Base-by-base conservation (phyloP, 2,113 vertebrate species). In the Atherinomorus stipes region DNA sequence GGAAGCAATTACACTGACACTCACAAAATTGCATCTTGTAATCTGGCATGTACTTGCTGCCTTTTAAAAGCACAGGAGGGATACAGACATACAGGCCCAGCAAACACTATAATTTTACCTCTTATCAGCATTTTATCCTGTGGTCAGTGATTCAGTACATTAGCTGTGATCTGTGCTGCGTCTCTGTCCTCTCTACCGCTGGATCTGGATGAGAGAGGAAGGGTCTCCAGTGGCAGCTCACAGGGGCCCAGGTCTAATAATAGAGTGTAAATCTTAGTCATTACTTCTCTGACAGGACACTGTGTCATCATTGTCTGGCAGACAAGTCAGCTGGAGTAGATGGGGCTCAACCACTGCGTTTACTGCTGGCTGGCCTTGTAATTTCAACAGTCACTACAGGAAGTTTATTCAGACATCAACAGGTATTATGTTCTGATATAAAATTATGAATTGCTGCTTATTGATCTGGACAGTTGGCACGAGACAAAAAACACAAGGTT, bases 261-360 rank as follows among this genome's bases (percentile, higher is more conserved):
- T 88, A 91, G 91, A 91, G 89, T 85, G 87, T 88, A 90, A 89
- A 92, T 91, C 88, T 89, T 85, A 88, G 89, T 90, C 89, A 92
- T 92, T 91, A 91, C 86, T 85, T 72, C 83, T 85, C 85, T 90
- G 90, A 90, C 91, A 89, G 84, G 83, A 83, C 88, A 91, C 84
- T 90, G 89, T 91, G 90, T 91, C 91, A 91, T 91, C 89, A 83
- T 89, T 88, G 88, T 89, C 85, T 92, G 85, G 85, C 59, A 23
- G 69, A 61, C 69, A 88, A 78, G 80, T 88, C 81, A 69, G 80
- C 82, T 85, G 37, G 64, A 88, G 85, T 64, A 44, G 66, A 70
- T 81, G 82, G 83, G 68, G 82, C 86, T 85, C 64, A 74, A 90
- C 86, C 58, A 84, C 71, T 67, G 81, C 77, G 87, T 86, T 92